Conservation (phyloP, 2,797 vertebrate species). For the Bufotes viridis region DNA sequence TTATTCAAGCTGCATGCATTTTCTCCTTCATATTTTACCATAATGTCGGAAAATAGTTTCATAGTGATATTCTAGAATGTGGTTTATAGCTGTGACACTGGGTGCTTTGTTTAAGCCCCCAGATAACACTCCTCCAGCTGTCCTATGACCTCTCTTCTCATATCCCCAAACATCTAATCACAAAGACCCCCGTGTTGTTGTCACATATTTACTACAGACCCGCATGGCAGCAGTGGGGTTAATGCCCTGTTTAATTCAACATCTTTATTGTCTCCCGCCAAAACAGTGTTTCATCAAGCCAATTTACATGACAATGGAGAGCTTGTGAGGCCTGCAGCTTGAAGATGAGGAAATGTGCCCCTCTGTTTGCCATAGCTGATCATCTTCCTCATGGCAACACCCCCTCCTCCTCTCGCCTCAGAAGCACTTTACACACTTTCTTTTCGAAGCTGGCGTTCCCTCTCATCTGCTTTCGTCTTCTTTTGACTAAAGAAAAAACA, state of each 20-base stretch:
- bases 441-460: background rate
- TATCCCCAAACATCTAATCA: background rate
- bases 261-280: conserved; percentile 37
- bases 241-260: conserved; percentile 31
- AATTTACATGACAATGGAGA: conserved; percentile 98
- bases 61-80: background rate
- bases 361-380: conserved; percentile 73
- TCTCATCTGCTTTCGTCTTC: conserved; percentile 24
- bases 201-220: background rate
- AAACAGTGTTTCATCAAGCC: conserved; percentile 66
- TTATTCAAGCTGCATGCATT: background rate
- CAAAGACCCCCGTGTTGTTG: background rate
- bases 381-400: conserved; percentile 40
- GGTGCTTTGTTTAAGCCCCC: background rate
- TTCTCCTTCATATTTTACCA: background rate
- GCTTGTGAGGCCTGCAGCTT: conserved; percentile 81
- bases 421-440: background rate
- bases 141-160: background rate
- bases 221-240: conserved; percentile 17
- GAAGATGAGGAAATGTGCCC: conserved; percentile 78
- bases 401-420: conserved; percentile 32
- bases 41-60: background rate
- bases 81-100: background rate
- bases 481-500: conserved; percentile 10
- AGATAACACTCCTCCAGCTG: background rate